These are phyloP conservation scores for Acanthiza pusilla DNA, from an alignment of 2,797 vertebrate species.

Conservation along the genomic window DNA sequence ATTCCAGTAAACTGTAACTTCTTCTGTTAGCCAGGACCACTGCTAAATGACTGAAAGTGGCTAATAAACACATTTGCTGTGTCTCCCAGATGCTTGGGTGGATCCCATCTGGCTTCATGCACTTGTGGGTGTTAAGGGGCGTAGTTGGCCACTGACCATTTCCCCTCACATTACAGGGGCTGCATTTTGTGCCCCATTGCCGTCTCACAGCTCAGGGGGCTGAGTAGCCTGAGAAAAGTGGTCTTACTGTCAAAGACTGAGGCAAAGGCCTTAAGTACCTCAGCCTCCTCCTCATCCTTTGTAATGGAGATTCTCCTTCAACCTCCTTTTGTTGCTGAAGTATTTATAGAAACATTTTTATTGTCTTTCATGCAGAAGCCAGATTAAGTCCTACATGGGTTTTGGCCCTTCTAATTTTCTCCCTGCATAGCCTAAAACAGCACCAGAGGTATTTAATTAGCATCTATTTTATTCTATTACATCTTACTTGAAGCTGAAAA, in stretches of 20 bases:
- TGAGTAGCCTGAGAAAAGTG: not conserved
- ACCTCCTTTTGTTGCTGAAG: not conserved
- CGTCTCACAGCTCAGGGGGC: not conserved
- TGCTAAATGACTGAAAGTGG: not conserved
- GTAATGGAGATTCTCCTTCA: not conserved
- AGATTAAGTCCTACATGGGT: not conserved
- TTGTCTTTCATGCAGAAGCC: not conserved
- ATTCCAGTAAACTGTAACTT: not conserved
- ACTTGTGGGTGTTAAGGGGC: not conserved
- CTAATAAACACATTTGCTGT: rapidly evolving
- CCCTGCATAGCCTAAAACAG: not conserved
- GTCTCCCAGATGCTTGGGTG: not conserved
- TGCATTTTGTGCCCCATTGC: not conserved
- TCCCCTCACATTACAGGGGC: not conserved
- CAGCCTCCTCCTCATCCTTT: not conserved
- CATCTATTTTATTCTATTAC: constrained; percentile 31
- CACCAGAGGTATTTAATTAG: constrained; percentile 45
- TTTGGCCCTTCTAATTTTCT: not conserved
- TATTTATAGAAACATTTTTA: not conserved
- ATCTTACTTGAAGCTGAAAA: constrained; percentile 43
- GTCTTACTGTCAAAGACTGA: not conserved
- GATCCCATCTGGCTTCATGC: not conserved
- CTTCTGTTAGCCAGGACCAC: not conserved
- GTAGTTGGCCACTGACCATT: not conserved
- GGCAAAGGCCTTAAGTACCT: not conserved